Base-by-base conservation (phyloP, 2,113 vertebrate genomes). In the Toxotes jaculatrix region DNA sequence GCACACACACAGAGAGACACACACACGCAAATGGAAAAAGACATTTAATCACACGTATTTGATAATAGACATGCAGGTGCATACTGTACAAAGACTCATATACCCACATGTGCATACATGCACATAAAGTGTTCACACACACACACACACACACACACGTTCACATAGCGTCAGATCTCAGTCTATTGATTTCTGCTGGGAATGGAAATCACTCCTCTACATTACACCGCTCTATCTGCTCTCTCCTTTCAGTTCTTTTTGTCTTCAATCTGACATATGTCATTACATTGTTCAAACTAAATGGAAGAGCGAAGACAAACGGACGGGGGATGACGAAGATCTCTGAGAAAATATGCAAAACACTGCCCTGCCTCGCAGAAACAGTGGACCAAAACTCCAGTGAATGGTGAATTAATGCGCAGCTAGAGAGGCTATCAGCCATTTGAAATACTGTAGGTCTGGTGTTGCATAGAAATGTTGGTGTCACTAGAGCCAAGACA, bases 111-210 rank as follows among this genome's bases (percentile, higher is more conserved):
- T 31, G 7, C 7, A 5, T 38, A 38, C 47, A 49, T 5, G 16
- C 47, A 49, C 7, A 49, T 16, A 47, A 71, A 5, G 36, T 8
- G 10, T 43, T 43, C 9, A 43, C 27, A 53, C 11, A 72, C 6
- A 31, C 31, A 1, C 13, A 61, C 21, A 70, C 49, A 16, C 73
- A 78, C 7, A 43, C 79, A 77, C 60, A 69, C 34, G 14, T 59
- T 68, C 77, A 66, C 74, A 83, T 71, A 65, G 88, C 67, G 73
- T 85, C 82, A 80, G 79, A 85, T 68, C 56, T 81, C 53, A 68
- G 31, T 38, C 12, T 83, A 86, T 89, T 86, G 89, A 93, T 91
- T 89, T 89, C 69, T 75, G 61, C 78, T 21, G 78, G 85, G 87
- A 86, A 89, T 86, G 82, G 76, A 85, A 88, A 84, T 83, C 86